Percentiles rank a stretch among this genome's conserved stretches.
phyloP scores from a whole-genome alignment of 2,797 vertebrate genomes.

The Philypnodon macrostomus region DNA sequence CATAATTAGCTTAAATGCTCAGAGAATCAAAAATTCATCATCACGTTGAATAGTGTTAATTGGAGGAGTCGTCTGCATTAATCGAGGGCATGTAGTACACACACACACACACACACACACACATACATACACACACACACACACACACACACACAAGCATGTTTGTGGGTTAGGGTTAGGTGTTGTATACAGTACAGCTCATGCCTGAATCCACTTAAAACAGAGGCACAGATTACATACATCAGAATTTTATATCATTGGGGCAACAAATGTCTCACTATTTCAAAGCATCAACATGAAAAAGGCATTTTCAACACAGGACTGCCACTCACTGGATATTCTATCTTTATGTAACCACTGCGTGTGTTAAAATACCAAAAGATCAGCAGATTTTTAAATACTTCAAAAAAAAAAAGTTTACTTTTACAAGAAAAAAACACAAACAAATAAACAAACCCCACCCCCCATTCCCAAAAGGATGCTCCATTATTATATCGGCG shows the following conservation, averaged over 20 bases:
- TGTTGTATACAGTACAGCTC: conserved; percentile 18
- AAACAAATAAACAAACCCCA: too few species aligned
- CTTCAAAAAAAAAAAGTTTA: too few species aligned
- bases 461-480: too few species aligned
- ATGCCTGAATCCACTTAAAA: conserved; percentile 42
- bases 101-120: conserved; percentile 73
- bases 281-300: conserved; percentile 70
- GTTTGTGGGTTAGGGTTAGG: too few species aligned
- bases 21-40: conserved; percentile 92
- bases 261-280: conserved; percentile 51
- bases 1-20: conserved; percentile 90
- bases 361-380: too few species aligned
- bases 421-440: too few species aligned
- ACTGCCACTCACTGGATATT: too few species aligned
- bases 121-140: conserved; percentile 70
- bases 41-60: conserved; percentile 88
- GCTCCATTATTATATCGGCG: too few species aligned
- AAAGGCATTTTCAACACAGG: conserved; percentile 1
- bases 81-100: conserved; percentile 84
- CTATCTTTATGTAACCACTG: too few species aligned
- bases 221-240: conserved; percentile 38
- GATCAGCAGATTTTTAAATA: too few species aligned
- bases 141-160: conserved; percentile 72
- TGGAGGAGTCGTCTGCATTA: conserved; percentile 86
- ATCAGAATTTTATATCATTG: conserved; percentile 46